Conservation (phyloP, 2,113 vertebrate genomes). For the Apteryx mantelli region DNA sequence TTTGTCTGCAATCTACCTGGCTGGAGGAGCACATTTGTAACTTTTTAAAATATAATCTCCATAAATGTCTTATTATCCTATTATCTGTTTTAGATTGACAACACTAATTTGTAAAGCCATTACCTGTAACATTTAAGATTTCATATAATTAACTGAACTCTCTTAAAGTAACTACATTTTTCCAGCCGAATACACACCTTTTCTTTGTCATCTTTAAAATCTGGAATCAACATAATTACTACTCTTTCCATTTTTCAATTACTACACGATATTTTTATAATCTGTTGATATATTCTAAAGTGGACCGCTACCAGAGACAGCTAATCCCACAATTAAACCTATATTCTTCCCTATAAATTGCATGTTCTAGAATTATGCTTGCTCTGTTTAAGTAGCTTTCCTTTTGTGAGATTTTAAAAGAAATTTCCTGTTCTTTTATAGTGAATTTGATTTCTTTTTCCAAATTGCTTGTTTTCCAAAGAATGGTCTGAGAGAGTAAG, state of each 20-base stretch:
- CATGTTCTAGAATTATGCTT: background rate
- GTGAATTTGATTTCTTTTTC: background rate
- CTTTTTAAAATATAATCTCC: conserved; percentile 3
- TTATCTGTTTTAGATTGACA: conserved; percentile 6
- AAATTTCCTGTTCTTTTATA: background rate
- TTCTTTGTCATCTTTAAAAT: background rate
- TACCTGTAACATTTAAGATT: background rate
- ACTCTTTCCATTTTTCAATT: background rate
- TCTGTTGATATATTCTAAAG: background rate
- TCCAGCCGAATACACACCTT: background rate
- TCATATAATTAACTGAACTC: background rate
- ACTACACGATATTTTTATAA: background rate
- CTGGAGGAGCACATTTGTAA: background rate
- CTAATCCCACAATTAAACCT: background rate
- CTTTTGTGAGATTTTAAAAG: background rate
- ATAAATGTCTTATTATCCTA: conserved; percentile 35
- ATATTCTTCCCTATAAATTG: background rate
- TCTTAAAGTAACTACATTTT: background rate
- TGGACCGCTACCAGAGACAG: background rate
- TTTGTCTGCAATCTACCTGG: background rate
- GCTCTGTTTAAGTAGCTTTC: background rate
- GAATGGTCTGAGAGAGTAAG: background rate
- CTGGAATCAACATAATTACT: background rate
- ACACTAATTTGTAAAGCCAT: background rate
- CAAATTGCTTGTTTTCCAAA: background rate